phyloP scores from a whole-genome alignment of 1,140 invertebrate genomes.

The Drosophila erecta region DNA sequence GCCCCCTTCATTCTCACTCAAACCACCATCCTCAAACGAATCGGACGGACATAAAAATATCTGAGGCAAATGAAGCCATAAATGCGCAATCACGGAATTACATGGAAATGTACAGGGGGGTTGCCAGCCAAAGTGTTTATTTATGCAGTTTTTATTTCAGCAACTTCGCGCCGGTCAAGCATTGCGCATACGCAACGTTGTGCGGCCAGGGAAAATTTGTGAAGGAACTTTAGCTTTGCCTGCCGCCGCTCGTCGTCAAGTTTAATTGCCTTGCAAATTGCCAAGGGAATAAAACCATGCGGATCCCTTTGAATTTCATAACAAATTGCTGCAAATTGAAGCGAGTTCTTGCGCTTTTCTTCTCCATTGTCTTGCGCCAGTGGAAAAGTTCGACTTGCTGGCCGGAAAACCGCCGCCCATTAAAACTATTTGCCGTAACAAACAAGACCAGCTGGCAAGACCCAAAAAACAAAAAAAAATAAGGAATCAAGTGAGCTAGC shows the following conservation, averaged over 20 bases:
- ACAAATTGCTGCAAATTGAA: constrained; percentile 70
- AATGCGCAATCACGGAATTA: constrained; percentile 83
- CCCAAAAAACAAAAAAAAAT: constrained; percentile 2
- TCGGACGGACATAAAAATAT: constrained; percentile 71
- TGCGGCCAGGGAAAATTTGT: constrained; percentile 8
- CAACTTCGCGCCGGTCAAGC: constrained; percentile 26
- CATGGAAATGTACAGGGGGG: constrained; percentile 42
- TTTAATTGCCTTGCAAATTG: constrained; percentile 81
- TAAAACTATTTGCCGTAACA: constrained; percentile 80
- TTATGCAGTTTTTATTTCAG: constrained; percentile 69
- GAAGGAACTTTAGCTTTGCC: constrained; percentile 7
- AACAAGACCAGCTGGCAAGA: constrained; percentile 40
- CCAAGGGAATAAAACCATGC: constrained; percentile 30
- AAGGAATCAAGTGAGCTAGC: neutral
- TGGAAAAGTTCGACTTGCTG: constrained; percentile 44
- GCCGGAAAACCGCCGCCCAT: constrained; percentile 71
- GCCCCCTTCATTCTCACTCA: neutral
- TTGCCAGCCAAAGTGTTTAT: constrained; percentile 67
- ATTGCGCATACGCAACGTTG: constrained; percentile 57
- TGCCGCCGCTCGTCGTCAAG: constrained; percentile 50
- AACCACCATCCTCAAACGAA: constrained; percentile 28
- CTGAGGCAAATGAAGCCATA: constrained; percentile 79
- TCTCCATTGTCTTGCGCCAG: constrained; percentile 28
- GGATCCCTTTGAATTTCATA: constrained; percentile 63
- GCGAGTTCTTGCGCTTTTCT: constrained; percentile 7